A percentile compares a stretch with the other conserved stretches of the same genome.
These are phyloP conservation scores for Aphodius sticticus DNA, from an alignment of 2,888 invertebrate genomes.

Conservation along the genomic window DNA sequence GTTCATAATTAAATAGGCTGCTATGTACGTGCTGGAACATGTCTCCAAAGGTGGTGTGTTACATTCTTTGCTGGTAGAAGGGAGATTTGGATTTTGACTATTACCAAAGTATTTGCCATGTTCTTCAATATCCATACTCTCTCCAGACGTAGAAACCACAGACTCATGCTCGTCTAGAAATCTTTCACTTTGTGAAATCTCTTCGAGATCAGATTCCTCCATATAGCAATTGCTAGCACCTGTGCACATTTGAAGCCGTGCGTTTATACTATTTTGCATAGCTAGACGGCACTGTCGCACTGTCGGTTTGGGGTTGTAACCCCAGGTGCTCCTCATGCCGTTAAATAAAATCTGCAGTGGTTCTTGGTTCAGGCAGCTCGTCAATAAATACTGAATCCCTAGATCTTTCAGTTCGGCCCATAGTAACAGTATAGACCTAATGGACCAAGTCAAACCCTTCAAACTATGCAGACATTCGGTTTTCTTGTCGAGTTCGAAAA, in stretches of 20 bases:
- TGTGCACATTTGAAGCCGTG: not conserved
- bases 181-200: not conserved
- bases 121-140: not conserved
- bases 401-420: constrained; percentile 27
- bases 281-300: not conserved
- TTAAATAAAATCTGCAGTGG: constrained; percentile 27
- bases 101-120: not conserved
- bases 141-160: not conserved
- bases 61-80: not conserved
- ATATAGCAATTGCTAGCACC: not conserved
- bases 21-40: not conserved
- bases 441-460: constrained; percentile 35
- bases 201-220: not conserved
- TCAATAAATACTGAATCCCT: constrained; percentile 31
- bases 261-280: not conserved
- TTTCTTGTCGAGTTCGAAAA: constrained; percentile 23
- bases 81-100: not conserved
- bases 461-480: constrained; percentile 34
- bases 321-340: not conserved
- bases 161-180: not conserved
- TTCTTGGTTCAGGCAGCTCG: constrained; percentile 33
- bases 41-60: not conserved
- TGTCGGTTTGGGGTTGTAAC: not conserved
- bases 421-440: constrained; percentile 29
- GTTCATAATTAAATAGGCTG: not conserved